These are phyloP conservation scores for Halcyon senegalensis DNA, from an alignment of 2,113 vertebrate genomes.

Conservation along the genomic window DNA sequence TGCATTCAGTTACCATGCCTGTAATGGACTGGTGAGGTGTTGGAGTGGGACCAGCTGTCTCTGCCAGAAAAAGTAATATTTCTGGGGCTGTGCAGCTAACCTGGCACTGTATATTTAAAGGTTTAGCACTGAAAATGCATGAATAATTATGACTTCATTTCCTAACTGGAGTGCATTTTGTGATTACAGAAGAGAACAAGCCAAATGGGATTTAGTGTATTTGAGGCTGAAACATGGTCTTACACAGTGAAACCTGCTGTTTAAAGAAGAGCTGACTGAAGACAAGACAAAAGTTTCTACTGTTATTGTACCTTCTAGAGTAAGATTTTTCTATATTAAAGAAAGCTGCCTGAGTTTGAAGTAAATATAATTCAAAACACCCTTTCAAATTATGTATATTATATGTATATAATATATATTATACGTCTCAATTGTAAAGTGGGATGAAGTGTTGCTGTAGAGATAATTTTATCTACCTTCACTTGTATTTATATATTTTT, in stretches of 20 bases:
- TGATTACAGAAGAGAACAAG: background rate
- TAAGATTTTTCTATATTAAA: background rate
- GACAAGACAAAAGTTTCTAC: background rate
- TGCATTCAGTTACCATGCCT: background rate
- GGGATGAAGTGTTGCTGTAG: background rate
- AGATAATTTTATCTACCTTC: background rate
- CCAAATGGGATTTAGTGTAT: background rate
- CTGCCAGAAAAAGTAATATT: background rate
- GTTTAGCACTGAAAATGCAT: background rate
- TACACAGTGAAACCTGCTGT: background rate
- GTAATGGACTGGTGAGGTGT: background rate
- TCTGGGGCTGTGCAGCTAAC: background rate
- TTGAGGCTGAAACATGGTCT: background rate
- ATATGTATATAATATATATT: background rate
- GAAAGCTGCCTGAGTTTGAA: background rate
- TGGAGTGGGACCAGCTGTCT: background rate
- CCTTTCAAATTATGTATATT: background rate
- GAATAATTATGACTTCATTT: background rate
- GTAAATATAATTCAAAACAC: background rate
- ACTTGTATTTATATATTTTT: background rate
- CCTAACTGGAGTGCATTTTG: background rate
- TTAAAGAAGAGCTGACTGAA: background rate
- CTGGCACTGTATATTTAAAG: background rate
- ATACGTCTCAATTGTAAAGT: background rate
- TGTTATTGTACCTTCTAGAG: background rate